phyloP scores from a whole-genome alignment of 2,888 invertebrate species.

The Galerucella pusilla region DNA sequence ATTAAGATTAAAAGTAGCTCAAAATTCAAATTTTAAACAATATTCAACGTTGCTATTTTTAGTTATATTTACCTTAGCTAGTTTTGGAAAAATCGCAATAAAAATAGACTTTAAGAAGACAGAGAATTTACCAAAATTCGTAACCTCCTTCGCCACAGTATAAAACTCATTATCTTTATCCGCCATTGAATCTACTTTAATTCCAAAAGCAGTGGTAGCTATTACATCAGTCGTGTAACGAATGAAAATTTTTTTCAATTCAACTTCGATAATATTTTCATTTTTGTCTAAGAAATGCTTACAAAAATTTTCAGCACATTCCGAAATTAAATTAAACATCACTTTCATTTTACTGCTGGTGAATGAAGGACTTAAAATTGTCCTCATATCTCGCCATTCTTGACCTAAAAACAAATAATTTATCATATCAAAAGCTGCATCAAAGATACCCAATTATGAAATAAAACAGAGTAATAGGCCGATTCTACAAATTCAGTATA shows the following conservation, averaged over 20 bases:
- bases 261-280: slow-evolving; percentile 55
- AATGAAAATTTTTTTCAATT: slow-evolving; percentile 63
- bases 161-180: slow-evolving; percentile 69
- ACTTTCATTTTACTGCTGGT: slow-evolving; percentile 57
- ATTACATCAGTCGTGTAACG: slow-evolving; percentile 66
- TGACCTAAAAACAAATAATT: slow-evolving; percentile 31
- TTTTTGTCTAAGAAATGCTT: slow-evolving; percentile 36
- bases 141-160: slow-evolving; percentile 65
- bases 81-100: no score
- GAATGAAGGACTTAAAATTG: slow-evolving; percentile 62
- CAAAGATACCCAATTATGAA: no score
- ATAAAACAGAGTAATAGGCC: no score
- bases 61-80: no score
- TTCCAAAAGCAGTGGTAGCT: slow-evolving; percentile 60
- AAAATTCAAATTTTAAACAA: no score
- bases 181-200: slow-evolving; percentile 66
- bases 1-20: no score
- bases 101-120: no score
- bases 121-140: slow-evolving; percentile 53
- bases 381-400: slow-evolving; percentile 62
- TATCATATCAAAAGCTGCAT: no score
- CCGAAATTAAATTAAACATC: slow-evolving; percentile 47
- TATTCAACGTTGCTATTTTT: no score
- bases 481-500: no score
- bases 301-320: slow-evolving; percentile 24